Base-by-base conservation (phyloP, 1,140 invertebrate species). In the Magallana ariakensis region DNA sequence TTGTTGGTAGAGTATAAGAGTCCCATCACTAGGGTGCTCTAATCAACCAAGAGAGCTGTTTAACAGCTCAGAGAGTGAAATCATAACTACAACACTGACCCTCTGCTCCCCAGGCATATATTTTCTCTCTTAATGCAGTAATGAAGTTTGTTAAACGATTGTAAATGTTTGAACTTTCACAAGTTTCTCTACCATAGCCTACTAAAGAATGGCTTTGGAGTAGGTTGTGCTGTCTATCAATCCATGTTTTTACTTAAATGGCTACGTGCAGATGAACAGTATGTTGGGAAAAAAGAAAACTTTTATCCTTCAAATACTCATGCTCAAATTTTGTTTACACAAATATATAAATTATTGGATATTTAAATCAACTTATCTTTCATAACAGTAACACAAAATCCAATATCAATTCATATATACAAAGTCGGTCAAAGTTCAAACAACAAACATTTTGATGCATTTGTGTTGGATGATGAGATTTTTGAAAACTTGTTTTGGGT, bases 151-250 rank as follows among this genome's bases (percentile, higher is more conserved):
- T 75, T 75, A 75, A 75, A 75, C 1, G 22, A 19, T 26, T 26
- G 66, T 75, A 26, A 75, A 75, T 26, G 19, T 33, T 75, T 75
- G 13, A 13, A 26, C 13, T 26, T 75, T 75, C 22, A 26, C 66
- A 33, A 75, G 66, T 75, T 26, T 75, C 33, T 26, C 66, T 75
- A 75, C 66, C 66, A 75, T 75, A 75, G 66, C 66, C 66, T 13
- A 75, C 66, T 26, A 75, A 75, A 19, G 22, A 75, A 11, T 5
- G 66, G 22, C 66, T 75, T 26, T 26, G 33, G 13, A 62, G 58
- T 62, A 13, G 33, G 13, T 75, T 75, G 22, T 75, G 19, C 11
- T 33, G 22, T 75, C 66, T 75, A 4, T 75, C 66, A 75, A 26
- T 75, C 22, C 2, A 11, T 75, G 66, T 22, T 19, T 22, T 9